These are phyloP conservation scores for Berghia stephanieae DNA, from an alignment of 1,140 invertebrate genomes.

Conservation along the genomic window DNA sequence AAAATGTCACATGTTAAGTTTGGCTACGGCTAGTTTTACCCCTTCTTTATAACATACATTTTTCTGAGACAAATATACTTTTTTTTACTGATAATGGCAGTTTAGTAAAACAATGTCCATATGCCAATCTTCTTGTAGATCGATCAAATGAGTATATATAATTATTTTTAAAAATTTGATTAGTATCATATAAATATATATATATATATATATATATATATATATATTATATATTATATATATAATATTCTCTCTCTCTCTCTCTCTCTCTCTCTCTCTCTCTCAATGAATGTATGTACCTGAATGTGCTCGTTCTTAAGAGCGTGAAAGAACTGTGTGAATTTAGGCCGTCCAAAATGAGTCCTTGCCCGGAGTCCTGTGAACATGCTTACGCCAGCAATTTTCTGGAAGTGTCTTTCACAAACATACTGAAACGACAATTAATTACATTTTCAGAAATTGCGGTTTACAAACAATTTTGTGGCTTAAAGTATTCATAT, in stretches of 20 bases:
- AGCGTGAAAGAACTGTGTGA: constrained; percentile 96
- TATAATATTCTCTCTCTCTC: not conserved
- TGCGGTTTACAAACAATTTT: no score
- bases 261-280: not conserved
- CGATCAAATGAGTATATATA: no score
- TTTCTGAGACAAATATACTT: no score
- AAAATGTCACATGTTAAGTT: no score
- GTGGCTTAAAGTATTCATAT: no score
- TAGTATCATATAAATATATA: not conserved
- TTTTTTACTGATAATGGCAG: no score
- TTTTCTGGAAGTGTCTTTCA: constrained; percentile 98
- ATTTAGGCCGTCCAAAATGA: constrained; percentile 97
- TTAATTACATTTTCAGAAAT: no score
- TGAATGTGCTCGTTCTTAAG: constrained; percentile 91
- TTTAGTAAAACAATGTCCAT: no score
- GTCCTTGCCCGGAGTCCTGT: constrained; percentile 94
- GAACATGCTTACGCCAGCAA: constrained; percentile 95
- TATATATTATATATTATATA: not conserved
- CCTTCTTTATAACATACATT: no score
- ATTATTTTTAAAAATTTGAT: not conserved
- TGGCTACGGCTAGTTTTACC: no score
- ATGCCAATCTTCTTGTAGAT: no score
- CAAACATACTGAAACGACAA: constrained; percentile 95
- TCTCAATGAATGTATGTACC: constrained; percentile 35
- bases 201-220: not conserved